phyloP scores from a whole-genome alignment of 2,888 invertebrate species.

The Chrysolina americana region DNA sequence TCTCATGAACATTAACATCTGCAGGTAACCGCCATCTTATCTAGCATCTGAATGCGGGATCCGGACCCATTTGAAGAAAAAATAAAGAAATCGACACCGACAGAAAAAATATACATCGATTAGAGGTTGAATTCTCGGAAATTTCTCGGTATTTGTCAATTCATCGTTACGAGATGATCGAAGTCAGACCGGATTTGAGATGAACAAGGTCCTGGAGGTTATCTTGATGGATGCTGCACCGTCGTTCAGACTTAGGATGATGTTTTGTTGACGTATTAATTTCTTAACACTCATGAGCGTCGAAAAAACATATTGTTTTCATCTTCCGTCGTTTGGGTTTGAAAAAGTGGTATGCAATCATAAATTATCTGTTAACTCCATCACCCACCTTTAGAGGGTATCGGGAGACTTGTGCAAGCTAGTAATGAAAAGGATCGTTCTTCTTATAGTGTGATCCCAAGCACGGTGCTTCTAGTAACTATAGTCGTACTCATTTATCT shows the following conservation, averaged over 20 bases:
- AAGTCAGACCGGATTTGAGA: slow-evolving; percentile 14
- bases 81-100: slow-evolving; percentile 27
- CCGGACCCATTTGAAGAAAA: slow-evolving; percentile 5
- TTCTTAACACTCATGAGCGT: slow-evolving; percentile 39
- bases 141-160: slow-evolving; percentile 44
- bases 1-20: slow-evolving; percentile 10
- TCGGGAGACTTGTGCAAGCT: no score
- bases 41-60: slow-evolving; percentile 9
- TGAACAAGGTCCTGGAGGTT: not conserved
- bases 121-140: slow-evolving; percentile 43
- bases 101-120: slow-evolving; percentile 34
- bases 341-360: no score
- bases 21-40: slow-evolving; percentile 18
- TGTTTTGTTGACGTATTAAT: slow-evolving; percentile 37
- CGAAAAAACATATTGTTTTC: slow-evolving; percentile 1
- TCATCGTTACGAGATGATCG: slow-evolving; percentile 33
- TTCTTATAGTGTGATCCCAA: no score
- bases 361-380: no score
- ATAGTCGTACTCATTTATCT: no score
- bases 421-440: no score
- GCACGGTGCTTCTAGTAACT: no score
- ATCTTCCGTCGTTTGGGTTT: not conserved
- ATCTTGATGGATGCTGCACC: slow-evolving; percentile 18
- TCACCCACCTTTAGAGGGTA: no score
- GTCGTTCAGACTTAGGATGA: slow-evolving; percentile 34